Evolutionary conservation across 53 echinoderm and acorn worm genomes (phyloP).

Genomic region (Holothuria scabra): DNA sequence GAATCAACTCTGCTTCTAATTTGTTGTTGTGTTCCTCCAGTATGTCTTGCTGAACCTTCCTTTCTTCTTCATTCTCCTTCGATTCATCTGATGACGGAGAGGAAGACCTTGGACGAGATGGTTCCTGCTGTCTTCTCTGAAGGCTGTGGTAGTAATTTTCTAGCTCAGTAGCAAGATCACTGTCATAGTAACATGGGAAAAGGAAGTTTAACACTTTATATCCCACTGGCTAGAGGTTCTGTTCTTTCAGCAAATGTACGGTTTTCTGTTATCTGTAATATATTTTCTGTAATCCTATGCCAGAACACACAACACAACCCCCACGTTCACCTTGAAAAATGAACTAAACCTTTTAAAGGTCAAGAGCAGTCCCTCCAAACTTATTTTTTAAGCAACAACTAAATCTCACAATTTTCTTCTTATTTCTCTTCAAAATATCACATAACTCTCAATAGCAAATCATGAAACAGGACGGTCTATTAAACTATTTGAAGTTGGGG

Average conservation of each 20-base stretch:
- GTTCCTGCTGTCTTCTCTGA: not conserved
- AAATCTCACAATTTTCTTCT: no score
- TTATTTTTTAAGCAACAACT: no score
- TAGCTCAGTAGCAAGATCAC: constrained; percentile 15
- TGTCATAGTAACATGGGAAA: not conserved
- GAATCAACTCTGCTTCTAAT: constrained; percentile 64
- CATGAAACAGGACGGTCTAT: no score
- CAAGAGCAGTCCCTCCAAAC: no score
- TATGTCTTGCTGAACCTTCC: constrained; percentile 71
- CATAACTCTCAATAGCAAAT: no score
- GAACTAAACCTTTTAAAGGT: no score
- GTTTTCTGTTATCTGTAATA: not conserved
- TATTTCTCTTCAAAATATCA: no score
- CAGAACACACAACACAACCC: no score
- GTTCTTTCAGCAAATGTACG: not conserved
- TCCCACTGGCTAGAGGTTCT: not conserved
- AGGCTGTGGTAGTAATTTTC: not conserved
- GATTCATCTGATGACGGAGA: constrained; percentile 4
- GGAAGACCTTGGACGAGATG: not conserved
- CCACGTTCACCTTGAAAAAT: no score
- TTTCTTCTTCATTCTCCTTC: constrained; percentile 38
- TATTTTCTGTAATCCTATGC: no score
- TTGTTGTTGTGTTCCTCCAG: constrained; percentile 83
- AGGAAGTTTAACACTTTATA: not conserved
- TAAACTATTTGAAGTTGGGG: no score